These are phyloP conservation scores for Apostichopus californicus DNA, from an alignment of 35 echinoderm and acorn worm genomes.

Conservation along the genomic window DNA sequence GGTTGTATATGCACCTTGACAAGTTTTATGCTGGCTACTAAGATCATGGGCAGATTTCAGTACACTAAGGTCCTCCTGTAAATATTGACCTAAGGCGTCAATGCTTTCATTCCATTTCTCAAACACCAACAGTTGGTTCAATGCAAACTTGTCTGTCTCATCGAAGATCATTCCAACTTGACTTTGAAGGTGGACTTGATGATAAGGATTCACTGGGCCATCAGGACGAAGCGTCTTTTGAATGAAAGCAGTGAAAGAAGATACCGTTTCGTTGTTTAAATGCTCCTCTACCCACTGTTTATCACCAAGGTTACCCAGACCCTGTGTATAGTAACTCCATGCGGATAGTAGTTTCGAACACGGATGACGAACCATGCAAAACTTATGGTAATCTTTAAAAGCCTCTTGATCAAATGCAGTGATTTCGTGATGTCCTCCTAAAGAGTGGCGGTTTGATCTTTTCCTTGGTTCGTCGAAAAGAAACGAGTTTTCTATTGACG, in stretches of 20 bases:
- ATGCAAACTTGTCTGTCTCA: background rate
- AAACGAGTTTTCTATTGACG: slow-evolving; percentile 3
- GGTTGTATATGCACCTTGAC: background rate
- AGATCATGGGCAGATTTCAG: background rate
- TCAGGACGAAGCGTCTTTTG: background rate
- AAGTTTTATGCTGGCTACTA: background rate
- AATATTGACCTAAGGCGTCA: background rate
- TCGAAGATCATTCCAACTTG: slow-evolving; percentile 31
- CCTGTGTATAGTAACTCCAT: slow-evolving; percentile 30
- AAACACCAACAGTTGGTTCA: slow-evolving; percentile 6
- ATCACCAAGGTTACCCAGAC: background rate
- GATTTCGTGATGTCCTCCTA: slow-evolving; percentile 24
- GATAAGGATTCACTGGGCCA: background rate
- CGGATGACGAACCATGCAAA: slow-evolving; percentile 28
- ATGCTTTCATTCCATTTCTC: slow-evolving; percentile 25
- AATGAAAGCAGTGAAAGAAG: slow-evolving; percentile 7
- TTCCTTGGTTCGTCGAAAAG: background rate
- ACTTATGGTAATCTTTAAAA: slow-evolving; percentile 33
- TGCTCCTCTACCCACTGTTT: background rate
- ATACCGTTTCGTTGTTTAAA: background rate
- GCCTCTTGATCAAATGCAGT: background rate
- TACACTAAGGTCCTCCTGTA: background rate
- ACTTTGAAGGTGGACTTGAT: slow-evolving; percentile 7
- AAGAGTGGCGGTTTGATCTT: background rate
- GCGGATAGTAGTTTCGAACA: slow-evolving; percentile 7